A percentile compares a stretch with the other conserved stretches of the same genome.
Evolutionary conservation across 2,113 vertebrate species (phyloP).

Genomic region (Scatophagus argus): DNA sequence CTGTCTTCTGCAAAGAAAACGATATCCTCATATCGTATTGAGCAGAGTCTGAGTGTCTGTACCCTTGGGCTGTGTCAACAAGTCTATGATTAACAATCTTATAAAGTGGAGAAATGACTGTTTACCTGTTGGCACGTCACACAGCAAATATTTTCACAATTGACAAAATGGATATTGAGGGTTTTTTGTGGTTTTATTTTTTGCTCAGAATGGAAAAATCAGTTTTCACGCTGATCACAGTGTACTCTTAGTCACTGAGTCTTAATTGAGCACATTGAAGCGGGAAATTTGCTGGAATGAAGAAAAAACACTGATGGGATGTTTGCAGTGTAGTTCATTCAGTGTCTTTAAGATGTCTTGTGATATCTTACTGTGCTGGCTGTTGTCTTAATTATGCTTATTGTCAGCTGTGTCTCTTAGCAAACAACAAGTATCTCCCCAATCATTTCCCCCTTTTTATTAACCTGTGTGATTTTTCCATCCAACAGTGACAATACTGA

Average conservation of each 20-base stretch:
- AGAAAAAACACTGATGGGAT: constrained; percentile 26
- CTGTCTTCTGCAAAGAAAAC: constrained; percentile 4
- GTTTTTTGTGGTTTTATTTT: too few species aligned
- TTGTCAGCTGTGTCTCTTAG: not conserved
- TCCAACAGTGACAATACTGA: constrained; percentile 91
- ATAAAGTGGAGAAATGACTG: constrained; percentile 52
- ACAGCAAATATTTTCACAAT: constrained; percentile 55
- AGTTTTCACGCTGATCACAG: constrained; percentile 23
- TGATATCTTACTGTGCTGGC: constrained; percentile 5
- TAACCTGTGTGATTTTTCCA: constrained; percentile 59
- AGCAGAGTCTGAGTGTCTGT: constrained; percentile 57
- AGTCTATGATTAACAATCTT: constrained; percentile 55
- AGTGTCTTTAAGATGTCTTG: not conserved
- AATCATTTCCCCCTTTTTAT: constrained; percentile 1
- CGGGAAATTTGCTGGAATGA: constrained; percentile 29
- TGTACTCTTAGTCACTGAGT: constrained; percentile 18
- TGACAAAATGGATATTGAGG: constrained; percentile 44
- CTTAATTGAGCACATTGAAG: constrained; percentile 33
- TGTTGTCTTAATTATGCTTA: constrained; percentile 13
- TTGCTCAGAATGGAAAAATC: constrained; percentile 33
- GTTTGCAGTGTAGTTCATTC: constrained; percentile 3
- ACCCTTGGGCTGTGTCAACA: constrained; percentile 66
- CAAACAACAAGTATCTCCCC: constrained; percentile 16
- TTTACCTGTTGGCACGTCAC: constrained; percentile 61
- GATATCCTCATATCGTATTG: constrained; percentile 30